Evolutionary conservation across 1,140 invertebrate genomes (phyloP), one percentile per base, ranked within the genome.

Genomic region (Anthonomus grandis): DNA sequence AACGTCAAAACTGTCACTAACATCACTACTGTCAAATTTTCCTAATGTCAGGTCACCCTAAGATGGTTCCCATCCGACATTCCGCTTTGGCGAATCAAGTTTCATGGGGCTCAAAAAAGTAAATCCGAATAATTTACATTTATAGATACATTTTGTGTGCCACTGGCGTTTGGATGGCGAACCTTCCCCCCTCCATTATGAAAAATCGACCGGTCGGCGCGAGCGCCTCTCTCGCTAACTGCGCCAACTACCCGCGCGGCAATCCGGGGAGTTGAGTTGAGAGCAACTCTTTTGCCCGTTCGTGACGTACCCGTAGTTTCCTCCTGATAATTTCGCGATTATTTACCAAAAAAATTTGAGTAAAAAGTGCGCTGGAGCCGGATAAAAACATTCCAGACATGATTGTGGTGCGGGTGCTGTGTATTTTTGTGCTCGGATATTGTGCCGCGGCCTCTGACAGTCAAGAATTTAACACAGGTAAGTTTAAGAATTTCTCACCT

Each of bases 401-500:
- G 56, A 22, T 38, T 37, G 19, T 58, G 25, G 56, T 23, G 56
- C 56, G 48, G 56, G 48, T 51, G 48, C 18, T 58, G 45, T 58
- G 56, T 37, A n/a, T 58, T 13, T 34, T 58, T 36, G 47, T 58
- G 47, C 23, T 58, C 31, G 56, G 56, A 58, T 58, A 58, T 34
- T 58, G 48, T 45, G 56, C 51, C 25, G 41, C 47, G 19, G 47
- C 56, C 19, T 23, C 19, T n/a, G 24, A 58, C 4, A 58, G 48
- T 27, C 38, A 58, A 58, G 47, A 58, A 51, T 58, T 34, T 36
- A 58, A 22, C 56, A 48, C 36, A 58, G 56, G 56, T 58, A 57
- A 47, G 53, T 41, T 9, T 8, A 25, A 24, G 36, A 45, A 57
- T 39, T 22, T 57, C 44, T 57, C 55, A 57, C 55, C 55, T 57